Conservation (phyloP, 2,888 invertebrate species). For the Muscina levida region DNA sequence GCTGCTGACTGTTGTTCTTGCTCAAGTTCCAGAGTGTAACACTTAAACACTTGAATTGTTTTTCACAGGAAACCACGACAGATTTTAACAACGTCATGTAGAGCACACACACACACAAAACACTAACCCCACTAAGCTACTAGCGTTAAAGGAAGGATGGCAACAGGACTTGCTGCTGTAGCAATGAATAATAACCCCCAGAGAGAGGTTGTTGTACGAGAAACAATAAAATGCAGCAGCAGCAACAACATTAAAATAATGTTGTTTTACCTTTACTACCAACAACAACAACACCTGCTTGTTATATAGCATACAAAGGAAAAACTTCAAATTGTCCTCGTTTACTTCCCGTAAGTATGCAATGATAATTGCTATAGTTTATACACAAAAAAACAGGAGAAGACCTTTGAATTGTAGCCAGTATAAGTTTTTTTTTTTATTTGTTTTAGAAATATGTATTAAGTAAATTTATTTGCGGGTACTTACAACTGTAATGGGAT, state of each 20-base stretch:
- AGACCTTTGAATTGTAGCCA: no score
- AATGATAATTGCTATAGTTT: no score
- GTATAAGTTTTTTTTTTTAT: no score
- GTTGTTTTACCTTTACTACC: not conserved
- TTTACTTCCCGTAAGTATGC: constrained; percentile 11
- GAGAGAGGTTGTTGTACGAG: constrained; percentile 29
- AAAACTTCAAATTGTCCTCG: not conserved
- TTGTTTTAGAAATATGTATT: no score
- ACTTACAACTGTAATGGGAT: constrained; percentile 99
- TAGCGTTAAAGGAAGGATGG: no score
- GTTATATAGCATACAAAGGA: not conserved
- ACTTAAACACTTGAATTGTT: constrained; percentile 56
- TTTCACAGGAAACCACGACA: no score
- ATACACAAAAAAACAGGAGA: no score
- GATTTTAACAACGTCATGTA: no score
- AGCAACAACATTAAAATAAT: not conserved
- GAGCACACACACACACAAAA: no score
- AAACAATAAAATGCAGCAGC: not conserved
- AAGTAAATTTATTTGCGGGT: no score
- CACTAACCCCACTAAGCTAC: no score
- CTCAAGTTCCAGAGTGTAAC: constrained; percentile 37
- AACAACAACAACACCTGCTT: not conserved
- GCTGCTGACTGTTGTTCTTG: constrained; percentile 8
- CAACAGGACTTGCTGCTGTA: not conserved
- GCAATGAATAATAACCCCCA: constrained; percentile 26